A percentile compares a stretch with the other conserved stretches of the same genome.
Evolutionary conservation across 2,113 vertebrate species (phyloP).

Genomic region (Eolophus roseicapilla): DNA sequence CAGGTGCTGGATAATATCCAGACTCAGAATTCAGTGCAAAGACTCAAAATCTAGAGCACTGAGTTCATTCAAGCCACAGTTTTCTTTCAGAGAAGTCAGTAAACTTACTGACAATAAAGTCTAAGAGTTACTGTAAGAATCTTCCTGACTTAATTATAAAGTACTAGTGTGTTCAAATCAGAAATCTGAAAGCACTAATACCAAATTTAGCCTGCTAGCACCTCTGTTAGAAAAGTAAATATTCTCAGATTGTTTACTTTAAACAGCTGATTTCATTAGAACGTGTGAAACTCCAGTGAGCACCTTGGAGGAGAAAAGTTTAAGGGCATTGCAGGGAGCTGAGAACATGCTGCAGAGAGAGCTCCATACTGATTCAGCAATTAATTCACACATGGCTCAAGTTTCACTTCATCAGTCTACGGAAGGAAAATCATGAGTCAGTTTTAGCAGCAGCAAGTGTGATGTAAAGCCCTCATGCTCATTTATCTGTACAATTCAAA

Average conservation of each 20-base stretch:
- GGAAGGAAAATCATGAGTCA: neutral
- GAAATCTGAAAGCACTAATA: neutral
- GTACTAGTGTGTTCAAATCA: neutral
- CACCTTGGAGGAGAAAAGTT: neutral
- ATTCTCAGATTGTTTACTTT: neutral
- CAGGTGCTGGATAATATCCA: neutral
- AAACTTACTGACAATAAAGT: neutral
- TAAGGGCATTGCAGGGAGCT: neutral
- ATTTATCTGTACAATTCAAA: neutral
- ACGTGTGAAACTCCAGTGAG: neutral
- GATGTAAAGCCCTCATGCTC: neutral
- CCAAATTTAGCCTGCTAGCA: neutral
- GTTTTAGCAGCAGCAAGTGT: neutral
- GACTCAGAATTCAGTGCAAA: neutral
- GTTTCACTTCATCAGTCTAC: conserved; percentile 4
- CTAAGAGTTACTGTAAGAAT: neutral
- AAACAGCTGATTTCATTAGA: neutral
- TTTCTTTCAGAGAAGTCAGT: neutral
- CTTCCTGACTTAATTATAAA: neutral
- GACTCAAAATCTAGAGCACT: neutral
- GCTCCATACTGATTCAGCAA: neutral
- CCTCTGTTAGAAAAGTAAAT: neutral
- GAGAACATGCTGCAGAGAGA: neutral
- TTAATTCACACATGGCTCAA: neutral
- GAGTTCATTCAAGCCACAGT: neutral